A percentile compares a stretch with the other conserved stretches of the same genome.
phyloP scores from a whole-genome alignment of 2,797 vertebrate genomes.

The Anguilla marmorata region DNA sequence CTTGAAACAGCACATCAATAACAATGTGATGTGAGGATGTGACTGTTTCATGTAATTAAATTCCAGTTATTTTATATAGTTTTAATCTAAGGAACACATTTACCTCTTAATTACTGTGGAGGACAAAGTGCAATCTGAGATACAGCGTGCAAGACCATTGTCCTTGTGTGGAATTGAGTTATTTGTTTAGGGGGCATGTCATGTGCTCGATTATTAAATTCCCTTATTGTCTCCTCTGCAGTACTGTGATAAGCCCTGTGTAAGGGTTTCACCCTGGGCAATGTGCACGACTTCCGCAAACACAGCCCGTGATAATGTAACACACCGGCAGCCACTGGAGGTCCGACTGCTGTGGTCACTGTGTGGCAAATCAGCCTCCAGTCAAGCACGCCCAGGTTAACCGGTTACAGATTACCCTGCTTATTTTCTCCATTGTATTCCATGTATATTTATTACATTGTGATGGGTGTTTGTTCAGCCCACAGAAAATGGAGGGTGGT shows the following conservation, averaged over 20 bases:
- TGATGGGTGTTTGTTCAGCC: no score
- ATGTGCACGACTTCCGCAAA: neutral
- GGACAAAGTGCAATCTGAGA: neutral
- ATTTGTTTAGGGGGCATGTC: conserved; percentile 6
- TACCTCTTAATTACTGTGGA: neutral
- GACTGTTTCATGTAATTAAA: neutral
- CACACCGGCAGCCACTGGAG: neutral
- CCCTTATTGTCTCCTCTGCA: neutral
- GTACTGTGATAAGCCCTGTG: neutral
- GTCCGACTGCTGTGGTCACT: neutral
- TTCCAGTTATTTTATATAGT: neutral
- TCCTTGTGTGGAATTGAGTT: neutral
- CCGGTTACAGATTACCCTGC: neutral
- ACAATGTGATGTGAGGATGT: neutral
- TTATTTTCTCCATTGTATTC: neutral
- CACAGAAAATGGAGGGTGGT: no score
- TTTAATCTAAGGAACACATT: neutral
- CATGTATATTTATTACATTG: neutral
- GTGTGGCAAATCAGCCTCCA: neutral
- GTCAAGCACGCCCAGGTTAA: neutral
- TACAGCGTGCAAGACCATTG: neutral
- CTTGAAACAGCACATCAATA: neutral
- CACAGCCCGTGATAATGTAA: neutral
- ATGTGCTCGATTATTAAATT: neutral
- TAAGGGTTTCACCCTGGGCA: neutral